These are phyloP conservation scores for Pyxicephalus adspersus DNA, from an alignment of 2,113 vertebrate species.

Conservation along the genomic window DNA sequence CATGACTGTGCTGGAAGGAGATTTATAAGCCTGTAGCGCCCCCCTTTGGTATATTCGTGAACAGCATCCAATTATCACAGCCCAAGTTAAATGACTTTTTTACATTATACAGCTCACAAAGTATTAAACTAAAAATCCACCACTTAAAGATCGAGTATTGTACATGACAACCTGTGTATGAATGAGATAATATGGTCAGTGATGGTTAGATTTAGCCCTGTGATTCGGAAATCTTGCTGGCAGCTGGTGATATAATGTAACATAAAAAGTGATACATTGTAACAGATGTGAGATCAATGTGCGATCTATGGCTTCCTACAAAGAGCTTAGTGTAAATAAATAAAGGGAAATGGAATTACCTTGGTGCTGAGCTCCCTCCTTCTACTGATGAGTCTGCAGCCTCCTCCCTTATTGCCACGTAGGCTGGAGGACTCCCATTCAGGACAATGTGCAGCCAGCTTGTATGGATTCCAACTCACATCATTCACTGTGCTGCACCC, in stretches of 20 bases:
- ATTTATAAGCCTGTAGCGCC: not conserved
- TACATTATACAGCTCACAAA: not conserved
- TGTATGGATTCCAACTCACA: not conserved
- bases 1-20: not conserved
- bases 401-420: conserved; percentile 26
- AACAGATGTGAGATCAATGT: not conserved
- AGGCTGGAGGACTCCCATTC: not conserved
- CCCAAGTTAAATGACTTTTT: not conserved
- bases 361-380: conserved; percentile 30
- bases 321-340: not conserved
- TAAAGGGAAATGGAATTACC: not conserved
- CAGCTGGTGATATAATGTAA: not conserved
- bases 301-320: not conserved
- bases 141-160: no score
- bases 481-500: not conserved
- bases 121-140: not conserved
- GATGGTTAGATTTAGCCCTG: not conserved
- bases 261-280: not conserved
- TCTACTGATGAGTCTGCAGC: not conserved
- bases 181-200: not conserved
- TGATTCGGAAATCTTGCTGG: not conserved
- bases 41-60: not conserved
- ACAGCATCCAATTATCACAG: not conserved
- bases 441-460: not conserved
- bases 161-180: not conserved